These are phyloP conservation scores for Hippopotamus amphibius DNA, from an alignment of 2,113 vertebrate species.

Conservation along the genomic window DNA sequence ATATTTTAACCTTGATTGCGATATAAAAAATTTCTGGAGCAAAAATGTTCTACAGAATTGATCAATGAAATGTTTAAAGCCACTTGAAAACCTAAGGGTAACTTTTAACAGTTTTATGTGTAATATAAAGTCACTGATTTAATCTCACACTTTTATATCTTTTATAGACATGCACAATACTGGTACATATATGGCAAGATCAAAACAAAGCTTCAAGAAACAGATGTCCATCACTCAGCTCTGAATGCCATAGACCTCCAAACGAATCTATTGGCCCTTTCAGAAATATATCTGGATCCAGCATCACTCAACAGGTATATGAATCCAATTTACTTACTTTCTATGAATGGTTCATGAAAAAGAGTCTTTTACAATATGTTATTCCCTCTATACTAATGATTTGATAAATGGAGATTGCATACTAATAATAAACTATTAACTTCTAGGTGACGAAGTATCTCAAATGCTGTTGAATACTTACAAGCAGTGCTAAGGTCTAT, in stretches of 20 bases:
- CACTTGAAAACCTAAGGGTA: not conserved
- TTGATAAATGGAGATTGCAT: slow-evolving; percentile 9
- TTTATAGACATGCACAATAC: not conserved
- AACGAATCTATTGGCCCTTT: not conserved
- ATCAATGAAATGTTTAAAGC: not conserved
- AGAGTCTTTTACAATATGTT: not conserved
- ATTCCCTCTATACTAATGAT: not conserved
- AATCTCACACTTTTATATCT: not conserved
- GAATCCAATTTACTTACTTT: slow-evolving; percentile 4
- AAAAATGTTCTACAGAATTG: not conserved
- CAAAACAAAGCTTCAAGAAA: not conserved
- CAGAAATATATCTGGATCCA: not conserved
- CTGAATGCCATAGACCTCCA: not conserved
- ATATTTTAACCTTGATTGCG: not conserved
- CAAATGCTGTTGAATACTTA: slow-evolving; percentile 32
- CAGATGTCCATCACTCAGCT: not conserved
- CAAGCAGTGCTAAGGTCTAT: not conserved
- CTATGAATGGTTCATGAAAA: slow-evolving; percentile 17
- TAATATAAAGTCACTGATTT: not conserved
- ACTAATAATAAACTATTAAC: slow-evolving; percentile 9
- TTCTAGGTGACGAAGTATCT: not conserved
- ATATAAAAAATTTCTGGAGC: not conserved
- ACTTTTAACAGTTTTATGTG: not conserved
- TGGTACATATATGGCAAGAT: not conserved
- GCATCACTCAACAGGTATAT: not conserved